Evolutionary conservation across 2,797 vertebrate genomes (phyloP).

Genomic region (Epinephelus malabaricus): DNA sequence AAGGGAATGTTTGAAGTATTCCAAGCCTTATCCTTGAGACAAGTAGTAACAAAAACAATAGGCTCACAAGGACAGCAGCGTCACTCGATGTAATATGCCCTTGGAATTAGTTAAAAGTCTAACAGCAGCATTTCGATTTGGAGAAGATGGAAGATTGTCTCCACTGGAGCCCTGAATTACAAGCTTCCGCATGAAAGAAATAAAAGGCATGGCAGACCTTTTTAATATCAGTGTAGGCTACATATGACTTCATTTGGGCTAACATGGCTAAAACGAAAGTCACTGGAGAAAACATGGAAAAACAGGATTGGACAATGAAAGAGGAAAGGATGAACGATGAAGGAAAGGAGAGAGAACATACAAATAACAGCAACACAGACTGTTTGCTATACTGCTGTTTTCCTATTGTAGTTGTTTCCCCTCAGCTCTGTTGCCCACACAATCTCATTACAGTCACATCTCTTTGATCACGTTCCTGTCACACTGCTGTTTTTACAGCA

Average conservation of each 20-base stretch:
- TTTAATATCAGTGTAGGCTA: background rate
- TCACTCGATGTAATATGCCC: background rate
- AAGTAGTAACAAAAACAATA: background rate
- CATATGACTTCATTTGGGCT: background rate
- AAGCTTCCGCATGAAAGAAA: background rate
- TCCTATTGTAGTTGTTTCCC: slow-evolving; percentile 9
- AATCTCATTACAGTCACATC: slow-evolving; percentile 45
- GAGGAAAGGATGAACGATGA: background rate
- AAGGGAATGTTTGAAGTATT: no score
- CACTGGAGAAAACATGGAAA: background rate
- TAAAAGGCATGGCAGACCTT: background rate
- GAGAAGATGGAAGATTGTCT: background rate
- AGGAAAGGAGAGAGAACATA: background rate
- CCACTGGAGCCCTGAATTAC: background rate
- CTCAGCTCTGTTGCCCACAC: slow-evolving; percentile 32
- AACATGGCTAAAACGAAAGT: background rate
- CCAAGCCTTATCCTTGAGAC: no score
- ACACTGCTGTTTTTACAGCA: slow-evolving; percentile 30
- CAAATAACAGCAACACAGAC: background rate
- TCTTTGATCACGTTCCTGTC: slow-evolving; percentile 42
- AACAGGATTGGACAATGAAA: background rate
- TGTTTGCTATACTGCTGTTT: slow-evolving; percentile 12
- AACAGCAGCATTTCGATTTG: background rate
- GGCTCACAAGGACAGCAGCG: background rate
- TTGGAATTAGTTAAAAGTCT: background rate